A percentile compares a stretch with the other conserved stretches of the same genome.
Conservation (phyloP, 2,888 invertebrate species). For the Trileptium ribeirensis region DNA sequence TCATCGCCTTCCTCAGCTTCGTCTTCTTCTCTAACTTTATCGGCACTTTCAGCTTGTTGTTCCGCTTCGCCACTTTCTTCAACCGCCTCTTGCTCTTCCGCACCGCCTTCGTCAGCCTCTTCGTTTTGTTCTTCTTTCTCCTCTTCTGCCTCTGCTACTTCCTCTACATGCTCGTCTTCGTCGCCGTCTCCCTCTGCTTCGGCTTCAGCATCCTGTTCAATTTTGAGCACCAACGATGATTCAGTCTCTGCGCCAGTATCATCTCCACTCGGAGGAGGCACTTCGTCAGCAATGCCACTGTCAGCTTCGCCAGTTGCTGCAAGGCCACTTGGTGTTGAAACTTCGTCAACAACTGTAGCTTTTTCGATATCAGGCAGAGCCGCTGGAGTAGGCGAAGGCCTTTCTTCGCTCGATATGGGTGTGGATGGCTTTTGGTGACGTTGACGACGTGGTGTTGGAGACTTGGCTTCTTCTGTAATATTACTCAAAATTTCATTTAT, state of each 20-base stretch:
- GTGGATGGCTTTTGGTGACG: too few relatives aligned
- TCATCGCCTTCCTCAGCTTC: background rate
- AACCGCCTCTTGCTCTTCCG: background rate
- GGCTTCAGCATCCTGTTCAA: background rate
- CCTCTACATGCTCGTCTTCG: background rate
- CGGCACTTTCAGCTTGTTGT: background rate
- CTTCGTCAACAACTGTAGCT: background rate
- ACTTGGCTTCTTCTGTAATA: too few relatives aligned
- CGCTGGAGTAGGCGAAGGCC: too few relatives aligned
- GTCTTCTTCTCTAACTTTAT: background rate
- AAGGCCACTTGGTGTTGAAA: background rate
- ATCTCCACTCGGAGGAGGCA: background rate
- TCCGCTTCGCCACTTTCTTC: background rate
- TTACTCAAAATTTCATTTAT: too few relatives aligned
- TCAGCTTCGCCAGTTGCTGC: background rate
- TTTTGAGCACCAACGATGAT: background rate
- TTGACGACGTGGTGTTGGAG: too few relatives aligned
- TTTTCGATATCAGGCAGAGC: too few relatives aligned
- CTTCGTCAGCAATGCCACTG: background rate
- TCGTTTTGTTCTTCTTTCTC: background rate
- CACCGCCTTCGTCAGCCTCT: too few relatives aligned
- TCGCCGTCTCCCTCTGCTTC: background rate
- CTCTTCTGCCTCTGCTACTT: background rate
- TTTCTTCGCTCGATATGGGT: too few relatives aligned
- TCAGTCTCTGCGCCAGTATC: background rate